Evolutionary conservation across 2,797 vertebrate species (phyloP).

Genomic region (Okamejei kenojei): DNA sequence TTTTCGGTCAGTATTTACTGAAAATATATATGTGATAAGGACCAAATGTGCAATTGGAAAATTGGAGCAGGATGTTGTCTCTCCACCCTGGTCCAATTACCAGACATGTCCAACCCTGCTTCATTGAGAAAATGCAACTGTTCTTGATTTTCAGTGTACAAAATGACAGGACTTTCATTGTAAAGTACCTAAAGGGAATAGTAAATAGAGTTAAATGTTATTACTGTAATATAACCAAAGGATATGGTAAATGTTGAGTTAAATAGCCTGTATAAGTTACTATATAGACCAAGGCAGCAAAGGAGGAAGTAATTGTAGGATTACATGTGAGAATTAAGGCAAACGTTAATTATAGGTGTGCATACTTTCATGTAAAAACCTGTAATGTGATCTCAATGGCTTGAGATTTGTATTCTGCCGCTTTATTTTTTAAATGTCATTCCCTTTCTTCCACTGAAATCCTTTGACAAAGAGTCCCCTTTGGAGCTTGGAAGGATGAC

Average conservation of each 20-base stretch:
- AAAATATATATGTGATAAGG: background rate
- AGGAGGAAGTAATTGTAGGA: conserved; percentile 32
- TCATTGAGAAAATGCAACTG: background rate
- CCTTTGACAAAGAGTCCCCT: background rate
- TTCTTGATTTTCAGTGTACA: background rate
- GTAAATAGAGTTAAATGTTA: background rate
- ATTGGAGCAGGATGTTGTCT: background rate
- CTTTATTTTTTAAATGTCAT: conserved; percentile 9
- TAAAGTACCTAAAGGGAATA: background rate
- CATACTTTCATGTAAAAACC: background rate
- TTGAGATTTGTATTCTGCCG: background rate
- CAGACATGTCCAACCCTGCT: background rate
- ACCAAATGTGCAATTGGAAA: conserved; percentile 5
- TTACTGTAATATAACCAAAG: background rate
- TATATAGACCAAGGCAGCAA: background rate
- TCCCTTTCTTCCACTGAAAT: conserved; percentile 16
- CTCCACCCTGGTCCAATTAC: background rate
- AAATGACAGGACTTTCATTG: background rate
- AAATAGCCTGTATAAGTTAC: conserved; percentile 2
- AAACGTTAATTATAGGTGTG: conserved; percentile 9
- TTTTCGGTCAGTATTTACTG: background rate
- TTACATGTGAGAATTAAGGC: background rate
- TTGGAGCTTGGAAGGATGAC: conserved; percentile 20
- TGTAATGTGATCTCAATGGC: conserved; percentile 2
- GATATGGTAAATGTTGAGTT: background rate